A percentile compares a stretch with the other conserved stretches of the same genome.
Conservation (phyloP, 2,888 invertebrate species). For the Synergus laeviventris region DNA sequence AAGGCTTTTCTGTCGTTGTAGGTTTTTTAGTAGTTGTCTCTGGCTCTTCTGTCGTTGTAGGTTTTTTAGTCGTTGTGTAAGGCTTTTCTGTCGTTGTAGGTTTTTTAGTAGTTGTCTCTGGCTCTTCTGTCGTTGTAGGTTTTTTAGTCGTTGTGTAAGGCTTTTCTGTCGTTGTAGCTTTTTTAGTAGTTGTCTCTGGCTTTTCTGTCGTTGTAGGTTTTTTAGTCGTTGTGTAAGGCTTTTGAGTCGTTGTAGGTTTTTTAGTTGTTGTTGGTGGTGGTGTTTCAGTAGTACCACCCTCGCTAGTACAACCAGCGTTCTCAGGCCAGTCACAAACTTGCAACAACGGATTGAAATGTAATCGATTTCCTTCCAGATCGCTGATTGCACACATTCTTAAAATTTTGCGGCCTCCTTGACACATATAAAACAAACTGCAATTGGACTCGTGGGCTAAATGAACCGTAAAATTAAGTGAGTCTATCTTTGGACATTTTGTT, state of each 20-base stretch:
- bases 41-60: no score
- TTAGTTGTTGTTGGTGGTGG: conserved; percentile 35
- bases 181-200: neutral
- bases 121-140: neutral
- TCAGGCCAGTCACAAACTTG: conserved; percentile 42
- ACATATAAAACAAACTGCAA: conserved; percentile 52
- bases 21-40: no score
- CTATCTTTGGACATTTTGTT: conserved; percentile 57
- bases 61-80: no score
- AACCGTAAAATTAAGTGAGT: conserved; percentile 49
- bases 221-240: conserved; percentile 2
- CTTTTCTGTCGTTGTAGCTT: conserved; percentile 1
- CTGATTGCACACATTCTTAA: conserved; percentile 52
- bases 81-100: neutral
- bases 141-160: conserved; percentile 11
- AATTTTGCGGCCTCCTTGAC: conserved; percentile 44
- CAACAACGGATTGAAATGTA: neutral
- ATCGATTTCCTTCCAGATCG: conserved; percentile 53
- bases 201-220: neutral
- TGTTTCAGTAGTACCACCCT: neutral
- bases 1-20: no score
- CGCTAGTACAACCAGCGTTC: conserved; percentile 26
- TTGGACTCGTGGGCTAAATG: conserved; percentile 57
- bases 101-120: conserved; percentile 4
- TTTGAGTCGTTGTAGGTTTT: conserved; percentile 26